Conservation (phyloP, 2,113 vertebrate genomes). For the Ailuropoda melanoleuca region DNA sequence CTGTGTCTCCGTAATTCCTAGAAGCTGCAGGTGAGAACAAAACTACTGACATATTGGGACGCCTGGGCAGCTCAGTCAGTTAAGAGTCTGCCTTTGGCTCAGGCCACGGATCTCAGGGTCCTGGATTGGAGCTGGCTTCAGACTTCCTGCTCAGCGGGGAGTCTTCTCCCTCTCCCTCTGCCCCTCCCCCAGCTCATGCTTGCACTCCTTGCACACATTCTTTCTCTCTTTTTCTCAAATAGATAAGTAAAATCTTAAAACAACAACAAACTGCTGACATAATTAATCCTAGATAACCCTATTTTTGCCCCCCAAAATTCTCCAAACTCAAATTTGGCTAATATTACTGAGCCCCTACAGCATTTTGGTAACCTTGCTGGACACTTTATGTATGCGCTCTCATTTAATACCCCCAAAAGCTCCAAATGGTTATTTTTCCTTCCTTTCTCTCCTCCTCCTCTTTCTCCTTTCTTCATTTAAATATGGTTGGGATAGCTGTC, state of each 20-base stretch:
- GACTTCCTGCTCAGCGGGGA: background rate
- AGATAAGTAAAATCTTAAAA: background rate
- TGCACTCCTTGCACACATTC: no score
- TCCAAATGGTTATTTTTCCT: background rate
- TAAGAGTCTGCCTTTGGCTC: background rate
- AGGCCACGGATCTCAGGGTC: background rate
- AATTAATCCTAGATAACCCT: background rate
- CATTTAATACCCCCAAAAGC: background rate
- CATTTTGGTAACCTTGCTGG: background rate
- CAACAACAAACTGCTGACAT: background rate
- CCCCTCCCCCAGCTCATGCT: no score
- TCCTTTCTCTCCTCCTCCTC: background rate
- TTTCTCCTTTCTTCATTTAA: background rate
- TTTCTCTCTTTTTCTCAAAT: background rate
- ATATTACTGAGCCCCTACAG: background rate
- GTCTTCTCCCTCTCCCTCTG: background rate
- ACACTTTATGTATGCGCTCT: background rate
- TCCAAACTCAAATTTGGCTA: background rate
- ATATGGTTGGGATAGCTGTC: background rate
- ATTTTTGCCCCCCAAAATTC: background rate
- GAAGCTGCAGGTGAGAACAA: background rate
- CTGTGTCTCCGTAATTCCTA: background rate
- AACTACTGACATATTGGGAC: background rate
- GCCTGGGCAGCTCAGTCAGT: background rate
- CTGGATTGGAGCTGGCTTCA: rapidly evolving